Evolutionary conservation across 2,888 invertebrate genomes (phyloP), one percentile per base, ranked within the genome.

Genomic region (Ectemnius lituratus): DNA sequence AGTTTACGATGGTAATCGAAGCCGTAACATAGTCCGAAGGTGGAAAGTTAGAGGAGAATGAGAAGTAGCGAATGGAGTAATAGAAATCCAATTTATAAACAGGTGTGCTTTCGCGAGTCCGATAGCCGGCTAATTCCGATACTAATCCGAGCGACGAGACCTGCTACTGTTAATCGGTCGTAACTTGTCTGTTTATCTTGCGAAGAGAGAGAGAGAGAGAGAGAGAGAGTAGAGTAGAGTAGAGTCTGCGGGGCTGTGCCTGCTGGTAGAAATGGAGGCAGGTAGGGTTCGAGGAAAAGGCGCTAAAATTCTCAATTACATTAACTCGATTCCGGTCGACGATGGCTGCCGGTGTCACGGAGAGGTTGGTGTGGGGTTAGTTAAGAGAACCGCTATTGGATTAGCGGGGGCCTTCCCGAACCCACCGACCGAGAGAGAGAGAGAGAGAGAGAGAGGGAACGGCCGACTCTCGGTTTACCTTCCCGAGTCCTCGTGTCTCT

Each of bases 251-350:
- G 23, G n/a, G 20, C 20, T 20, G 20, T 2, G 20, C 23, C 23
- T 23, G 23, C 2, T 3, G 23, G 3, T 23, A 23, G 23, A 23
- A 23, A 23, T 23, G 23, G 23, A 23, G 23, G 23, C 1, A 37
- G 11, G 5, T 6, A 6, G 37, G 52, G 16, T 11, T 11, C 52
- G 52, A 2, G 83, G 78, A 81, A 85, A 87, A 86, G 84, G 85
- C 84, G 87, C 81, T 87, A 86, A 88, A 88, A 88, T 87, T 87
- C 84, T 84, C 86, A 87, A 88, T 88, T 88, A 87, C 87, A 86
- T 87, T 88, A 88, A 88, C 86, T 87, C 82, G 85, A 87, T 88
- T 86, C 82, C 83, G 80, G 84, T 80, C 84, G 79, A 37, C 37
- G 37, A 11, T 11, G 80, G 85, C 82, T 81, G 77, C 73, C 74